Percentiles rank a stretch among this genome's conserved stretches.
These are phyloP conservation scores for Platycnemis pennipes DNA, from an alignment of 2,888 invertebrate genomes.

Conservation along the genomic window DNA sequence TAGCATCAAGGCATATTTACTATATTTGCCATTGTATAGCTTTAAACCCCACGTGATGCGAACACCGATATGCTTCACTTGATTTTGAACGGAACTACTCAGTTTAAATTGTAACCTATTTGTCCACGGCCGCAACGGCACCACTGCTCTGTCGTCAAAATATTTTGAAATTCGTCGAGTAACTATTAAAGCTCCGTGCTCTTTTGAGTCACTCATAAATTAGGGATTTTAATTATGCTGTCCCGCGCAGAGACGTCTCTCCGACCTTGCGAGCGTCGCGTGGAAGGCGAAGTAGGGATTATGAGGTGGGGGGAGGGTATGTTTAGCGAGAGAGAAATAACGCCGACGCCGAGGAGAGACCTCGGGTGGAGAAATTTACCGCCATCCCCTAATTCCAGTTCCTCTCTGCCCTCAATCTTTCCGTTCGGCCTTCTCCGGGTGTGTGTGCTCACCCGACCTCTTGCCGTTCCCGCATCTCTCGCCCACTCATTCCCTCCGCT, in stretches of 20 bases:
- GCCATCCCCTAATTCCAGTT: constrained; percentile 11
- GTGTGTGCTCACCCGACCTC: not conserved
- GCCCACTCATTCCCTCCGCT: constrained; percentile 16
- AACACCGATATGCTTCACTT: no score
- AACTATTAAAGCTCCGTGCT: not conserved
- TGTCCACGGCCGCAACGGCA: no score
- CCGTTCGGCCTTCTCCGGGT: not conserved
- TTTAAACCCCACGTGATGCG: no score
- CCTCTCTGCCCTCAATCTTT: not conserved
- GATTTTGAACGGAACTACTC: no score
- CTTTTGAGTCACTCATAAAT: not conserved
- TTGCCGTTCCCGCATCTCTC: not conserved
- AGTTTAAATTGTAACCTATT: no score
- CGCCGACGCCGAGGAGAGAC: not conserved
- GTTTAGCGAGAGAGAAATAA: not conserved
- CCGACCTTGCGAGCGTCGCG: not conserved
- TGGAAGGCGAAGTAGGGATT: not conserved
- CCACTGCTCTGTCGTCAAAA: not conserved
- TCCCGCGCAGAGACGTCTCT: not conserved
- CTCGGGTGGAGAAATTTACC: constrained; percentile 6
- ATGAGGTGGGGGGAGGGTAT: not conserved
- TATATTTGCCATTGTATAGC: no score
- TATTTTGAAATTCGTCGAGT: not conserved
- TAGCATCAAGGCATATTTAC: no score
- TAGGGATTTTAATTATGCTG: not conserved